Conservation (phyloP, 2,888 invertebrate species). For the Melinopterus prodromus region DNA sequence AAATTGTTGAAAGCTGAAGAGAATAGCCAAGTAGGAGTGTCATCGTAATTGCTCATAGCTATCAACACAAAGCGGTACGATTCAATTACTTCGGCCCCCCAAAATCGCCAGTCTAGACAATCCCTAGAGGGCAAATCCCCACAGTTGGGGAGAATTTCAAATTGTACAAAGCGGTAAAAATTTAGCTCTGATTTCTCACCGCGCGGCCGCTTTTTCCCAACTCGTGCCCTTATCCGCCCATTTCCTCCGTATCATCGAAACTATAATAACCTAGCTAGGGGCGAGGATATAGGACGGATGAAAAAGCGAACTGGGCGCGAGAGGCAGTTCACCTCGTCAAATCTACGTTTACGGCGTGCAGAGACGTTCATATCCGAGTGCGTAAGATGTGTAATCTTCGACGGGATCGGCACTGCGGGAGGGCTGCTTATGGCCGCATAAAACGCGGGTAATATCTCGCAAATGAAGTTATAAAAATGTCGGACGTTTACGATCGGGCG, state of each 20-base stretch:
- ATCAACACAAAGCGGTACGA: neutral
- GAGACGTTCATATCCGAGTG: conserved; percentile 41
- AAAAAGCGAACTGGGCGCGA: too few relatives aligned
- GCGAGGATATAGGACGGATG: conserved; percentile 39
- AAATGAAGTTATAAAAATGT: conserved; percentile 46
- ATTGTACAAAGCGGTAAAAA: neutral
- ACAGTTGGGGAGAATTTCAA: neutral
- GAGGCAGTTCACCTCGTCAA: too few relatives aligned
- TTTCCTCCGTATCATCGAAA: neutral
- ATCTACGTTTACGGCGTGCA: conserved; percentile 33
- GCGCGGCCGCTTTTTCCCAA: neutral
- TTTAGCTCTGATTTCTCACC: neutral
- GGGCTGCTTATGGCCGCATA: conserved; percentile 25
- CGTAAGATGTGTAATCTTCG: conserved; percentile 34
- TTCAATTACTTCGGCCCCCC: neutral
- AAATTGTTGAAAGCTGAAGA: too few relatives aligned
- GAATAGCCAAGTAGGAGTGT: neutral
- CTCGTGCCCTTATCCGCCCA: neutral
- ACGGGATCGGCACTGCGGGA: conserved; percentile 15
- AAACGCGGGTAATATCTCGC: conserved; percentile 42
- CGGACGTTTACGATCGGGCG: conserved; percentile 31
- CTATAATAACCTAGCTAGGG: conserved; percentile 13
- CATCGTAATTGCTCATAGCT: neutral
- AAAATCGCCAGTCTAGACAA: neutral
- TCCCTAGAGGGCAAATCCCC: neutral